Evolutionary conservation across 2,797 vertebrate species (phyloP).

Genomic region (Neomorphus geoffroyi): DNA sequence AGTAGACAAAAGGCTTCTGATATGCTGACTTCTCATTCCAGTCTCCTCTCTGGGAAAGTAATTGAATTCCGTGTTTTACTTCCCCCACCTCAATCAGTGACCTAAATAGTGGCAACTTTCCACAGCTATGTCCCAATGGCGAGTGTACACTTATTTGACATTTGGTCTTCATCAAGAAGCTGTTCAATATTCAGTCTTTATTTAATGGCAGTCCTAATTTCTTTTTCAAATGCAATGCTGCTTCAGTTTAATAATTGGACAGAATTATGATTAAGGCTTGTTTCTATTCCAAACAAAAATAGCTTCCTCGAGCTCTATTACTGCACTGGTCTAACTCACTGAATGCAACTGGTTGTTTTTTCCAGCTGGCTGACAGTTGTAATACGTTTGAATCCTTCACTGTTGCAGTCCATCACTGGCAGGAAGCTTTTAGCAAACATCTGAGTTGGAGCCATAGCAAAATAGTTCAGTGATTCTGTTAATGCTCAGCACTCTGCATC

Average conservation of each 20-base stretch:
- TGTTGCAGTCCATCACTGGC: not conserved
- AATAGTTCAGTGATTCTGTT: not conserved
- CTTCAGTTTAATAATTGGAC: not conserved
- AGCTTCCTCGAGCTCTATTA: not conserved
- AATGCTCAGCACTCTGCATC: not conserved
- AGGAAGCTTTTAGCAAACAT: not conserved
- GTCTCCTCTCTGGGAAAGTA: not conserved
- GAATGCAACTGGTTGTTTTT: not conserved
- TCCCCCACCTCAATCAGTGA: not conserved
- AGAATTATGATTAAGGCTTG: not conserved
- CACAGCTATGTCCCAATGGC: not conserved
- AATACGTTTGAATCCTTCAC: not conserved
- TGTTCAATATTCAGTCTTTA: not conserved
- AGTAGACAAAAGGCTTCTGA: not conserved
- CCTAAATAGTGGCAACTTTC: not conserved
- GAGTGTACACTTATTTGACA: not conserved
- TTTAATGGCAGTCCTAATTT: not conserved
- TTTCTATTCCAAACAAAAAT: slow-evolving; percentile 4
- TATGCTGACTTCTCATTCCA: not conserved
- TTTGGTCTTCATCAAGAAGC: not conserved
- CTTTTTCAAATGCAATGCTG: not conserved
- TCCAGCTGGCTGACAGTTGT: slow-evolving; percentile 1
- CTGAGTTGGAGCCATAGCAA: not conserved
- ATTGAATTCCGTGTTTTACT: not conserved
- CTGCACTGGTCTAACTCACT: not conserved